Base-by-base conservation (phyloP, 2,888 invertebrate genomes). In the Xylocampa areola region DNA sequence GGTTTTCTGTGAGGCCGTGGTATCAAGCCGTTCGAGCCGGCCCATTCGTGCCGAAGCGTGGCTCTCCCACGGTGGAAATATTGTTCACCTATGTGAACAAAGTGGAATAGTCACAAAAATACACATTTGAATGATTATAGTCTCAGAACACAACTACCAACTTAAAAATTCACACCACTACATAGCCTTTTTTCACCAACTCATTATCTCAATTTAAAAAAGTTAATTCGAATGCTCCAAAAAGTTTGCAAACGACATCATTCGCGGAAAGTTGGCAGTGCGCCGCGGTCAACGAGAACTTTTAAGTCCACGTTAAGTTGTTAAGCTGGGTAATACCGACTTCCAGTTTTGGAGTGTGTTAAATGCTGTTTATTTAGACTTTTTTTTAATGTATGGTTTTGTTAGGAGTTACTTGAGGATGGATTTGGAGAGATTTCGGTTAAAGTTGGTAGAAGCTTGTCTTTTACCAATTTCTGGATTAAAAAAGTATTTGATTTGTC, bases 261-360 rank as follows among this genome's bases (percentile, higher is more conserved):
- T 63, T 64, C 51, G 29, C 44, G 19, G 17, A 17, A 53, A 69
- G 73, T 72, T 62, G 36, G 45, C 29, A 11, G 19, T 45, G 33
- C 33, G 23, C 27, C 50, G 67, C 49, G 72, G 68, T 68, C 66
- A 49, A 50, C 51, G 49, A 19, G 14, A 76, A 64, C 59, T 66
- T 63, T 58, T 74, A 74, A 74, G 69, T 64, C 76, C 21, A n/a
- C 50, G 57, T 64, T 71, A 62, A 73, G 73, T 73, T 50, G 61
- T 48, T 69, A 74, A 73, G 76, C 76, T 19, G 59, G 40, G 50
- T 67, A 62, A 62, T 67, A 45, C 30, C 17, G 50, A 59, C 45
- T 71, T 60, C 19, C 23, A 40, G 58, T 64, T 57, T 25, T 5
- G 4, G 33, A 52, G 27, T 48, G 60, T 45, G 27, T 37, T 62